Evolutionary conservation across 2,797 vertebrate species (phyloP), one percentile per base, ranked within the genome.

Genomic region (Chaetophractus vellerosus): DNA sequence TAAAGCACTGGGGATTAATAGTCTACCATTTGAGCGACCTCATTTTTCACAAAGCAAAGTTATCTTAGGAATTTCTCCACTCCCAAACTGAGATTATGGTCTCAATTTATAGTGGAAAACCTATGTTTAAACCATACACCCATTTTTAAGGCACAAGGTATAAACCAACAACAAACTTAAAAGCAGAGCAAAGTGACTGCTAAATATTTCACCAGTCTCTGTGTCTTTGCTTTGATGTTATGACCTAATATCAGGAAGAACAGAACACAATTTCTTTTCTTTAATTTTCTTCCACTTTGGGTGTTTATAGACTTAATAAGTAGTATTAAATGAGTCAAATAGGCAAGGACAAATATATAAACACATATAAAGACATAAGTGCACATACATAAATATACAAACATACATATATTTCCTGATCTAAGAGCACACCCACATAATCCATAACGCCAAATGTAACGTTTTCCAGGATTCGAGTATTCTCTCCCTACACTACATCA

Each of bases 1-100:
- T 89, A 95, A 97, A 98, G 98, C 93, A 86, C 94, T 88, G 57
- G 31, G 85, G 94, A 98, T 98, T 98, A 96, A 96, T 91, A 78
- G 85, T 87, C 90, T 26, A 97, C 95, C 93, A 96, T 93, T 90
- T 94, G 59, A 90, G 82, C 2, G 41, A 95, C 85, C 85, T 96
- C 63, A n/a, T 85, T 96, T 95, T 96, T 95, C 93, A 96, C 90
- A 88, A 92, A 98, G 92, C 88, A 95, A 97, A 97, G 96, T 96
- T 98, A 98, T 98, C 98, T 98, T 72, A 89, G 97, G 91, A 95
- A 86, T 98, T 98, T 10, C 38, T 81, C 91, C 94, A 97, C 78
- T 91, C 74, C 38, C 36, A 92, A 92, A 87, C 52, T 90, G 48
- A 96, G 84, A 97, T 92, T 88, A 75, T 31, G 57, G 92, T 83